Evolutionary conservation across 2,113 vertebrate genomes (phyloP), one percentile per base, ranked within the genome.

Genomic region (Etia nguti): DNA sequence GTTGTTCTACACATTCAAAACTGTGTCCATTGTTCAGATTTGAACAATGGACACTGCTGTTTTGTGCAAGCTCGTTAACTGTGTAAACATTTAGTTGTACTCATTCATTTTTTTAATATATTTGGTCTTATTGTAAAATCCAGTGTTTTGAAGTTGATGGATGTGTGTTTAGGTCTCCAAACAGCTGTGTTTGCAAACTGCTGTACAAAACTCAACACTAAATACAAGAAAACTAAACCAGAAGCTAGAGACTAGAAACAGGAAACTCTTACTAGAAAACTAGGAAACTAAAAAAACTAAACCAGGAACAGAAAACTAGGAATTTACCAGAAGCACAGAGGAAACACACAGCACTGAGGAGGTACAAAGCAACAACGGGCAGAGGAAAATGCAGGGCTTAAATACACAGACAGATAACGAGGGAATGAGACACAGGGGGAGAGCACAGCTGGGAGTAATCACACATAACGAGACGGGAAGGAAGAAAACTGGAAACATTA

Each of bases 41-140:
- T 13, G 11, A 56, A 56, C 11, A 8, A 26, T 29, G 2, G 24
- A 8, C 24, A 57, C 55, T 57, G 56, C 12, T 59, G 56, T 15
- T 57, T 24, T 0, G 13, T 2, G 56, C 13, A 59, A 29, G 24
- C 7, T 29, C 1, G 1, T 15, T 29, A 59, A 59, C 26, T 59
- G 26, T 0, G 13, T 29, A 16, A 59, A 29, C 26, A 59, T 3
- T 29, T 0, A 13, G 56, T 11, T 56, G 8, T 56, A 56, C 54
- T 56, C 11, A 13, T 24, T 56, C 10, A 8, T 26, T 3, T 56
- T 56, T 24, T 24, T 0, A 56, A 56, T 56, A 56, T 56, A 24
- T 1, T 24, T 1, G 0, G 2, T 0, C 55, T 56, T 56, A 0
- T 24, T 24, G 54, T 24, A 24, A 56, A 7, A 56, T 0, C 10